Conservation (phyloP, 2,888 invertebrate genomes). For the Agonopterix arenella region DNA sequence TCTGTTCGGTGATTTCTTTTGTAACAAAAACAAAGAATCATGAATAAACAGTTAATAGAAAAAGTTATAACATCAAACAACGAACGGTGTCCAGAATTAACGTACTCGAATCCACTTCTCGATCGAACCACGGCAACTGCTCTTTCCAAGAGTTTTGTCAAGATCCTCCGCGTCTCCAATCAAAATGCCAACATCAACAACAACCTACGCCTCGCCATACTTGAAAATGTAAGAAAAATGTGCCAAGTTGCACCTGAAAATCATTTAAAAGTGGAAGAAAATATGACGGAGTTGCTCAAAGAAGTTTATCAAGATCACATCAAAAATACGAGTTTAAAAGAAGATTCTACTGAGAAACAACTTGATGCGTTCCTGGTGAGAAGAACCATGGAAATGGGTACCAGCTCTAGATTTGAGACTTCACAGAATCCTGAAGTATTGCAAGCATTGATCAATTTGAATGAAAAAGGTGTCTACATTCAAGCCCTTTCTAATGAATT, state of each 20-base stretch:
- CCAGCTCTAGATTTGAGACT: slow-evolving; percentile 28
- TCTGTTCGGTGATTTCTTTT: not conserved
- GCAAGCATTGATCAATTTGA: slow-evolving; percentile 54
- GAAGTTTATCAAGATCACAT: slow-evolving; percentile 30
- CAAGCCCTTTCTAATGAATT: slow-evolving; percentile 33
- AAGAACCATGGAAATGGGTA: slow-evolving; percentile 33
- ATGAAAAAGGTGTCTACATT: slow-evolving; percentile 24
- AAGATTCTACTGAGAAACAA: slow-evolving; percentile 23
- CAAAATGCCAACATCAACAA: slow-evolving; percentile 39
- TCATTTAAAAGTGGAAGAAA: slow-evolving; percentile 44
- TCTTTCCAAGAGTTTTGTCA: slow-evolving; percentile 53
- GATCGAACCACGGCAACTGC: slow-evolving; percentile 48
- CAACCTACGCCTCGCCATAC: slow-evolving; percentile 40
- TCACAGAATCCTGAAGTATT: slow-evolving; percentile 44
- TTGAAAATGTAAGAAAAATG: slow-evolving; percentile 49
- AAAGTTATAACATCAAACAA: slow-evolving; percentile 46
- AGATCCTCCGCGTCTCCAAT: slow-evolving; percentile 42
- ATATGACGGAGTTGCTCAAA: slow-evolving; percentile 31
- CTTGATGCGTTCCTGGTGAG: slow-evolving; percentile 51
- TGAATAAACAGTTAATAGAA: slow-evolving; percentile 53
- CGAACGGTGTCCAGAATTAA: slow-evolving; percentile 38
- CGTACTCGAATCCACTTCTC: slow-evolving; percentile 50
- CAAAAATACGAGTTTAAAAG: slow-evolving; percentile 5
- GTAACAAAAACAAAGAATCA: slow-evolving; percentile 9
- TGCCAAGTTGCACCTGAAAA: slow-evolving; percentile 44